Conservation (phyloP, 2,797 vertebrate species). For the Takifugu rubripes region DNA sequence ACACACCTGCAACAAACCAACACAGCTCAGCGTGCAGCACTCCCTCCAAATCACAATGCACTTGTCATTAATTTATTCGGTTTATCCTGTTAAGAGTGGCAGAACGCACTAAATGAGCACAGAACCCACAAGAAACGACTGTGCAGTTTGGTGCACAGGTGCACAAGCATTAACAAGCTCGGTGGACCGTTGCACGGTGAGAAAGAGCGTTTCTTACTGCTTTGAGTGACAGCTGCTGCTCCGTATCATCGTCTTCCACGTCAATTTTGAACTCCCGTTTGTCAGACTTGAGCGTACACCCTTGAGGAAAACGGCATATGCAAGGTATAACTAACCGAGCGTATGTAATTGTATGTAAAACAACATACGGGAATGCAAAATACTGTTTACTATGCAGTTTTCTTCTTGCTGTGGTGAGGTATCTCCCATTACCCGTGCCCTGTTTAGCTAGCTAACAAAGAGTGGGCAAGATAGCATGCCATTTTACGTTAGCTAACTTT, state of each 20-base stretch:
- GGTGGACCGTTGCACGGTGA: too few species aligned
- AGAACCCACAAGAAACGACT: too few species aligned
- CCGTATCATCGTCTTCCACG: slow-evolving; percentile 76
- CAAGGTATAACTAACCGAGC: background rate
- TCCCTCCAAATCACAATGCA: background rate
- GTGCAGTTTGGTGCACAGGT: too few species aligned
- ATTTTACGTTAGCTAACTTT: slow-evolving; percentile 1
- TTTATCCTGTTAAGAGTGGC: background rate
- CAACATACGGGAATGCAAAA: background rate
- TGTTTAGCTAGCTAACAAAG: slow-evolving; percentile 58
- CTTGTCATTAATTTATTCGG: background rate
- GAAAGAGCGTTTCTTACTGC: slow-evolving; percentile 56
- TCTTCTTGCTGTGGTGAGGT: background rate
- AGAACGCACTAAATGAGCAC: too few species aligned
- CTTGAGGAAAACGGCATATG: slow-evolving; percentile 38
- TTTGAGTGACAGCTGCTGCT: slow-evolving; percentile 82
- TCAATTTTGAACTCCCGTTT: slow-evolving; percentile 77
- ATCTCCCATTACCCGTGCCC: background rate
- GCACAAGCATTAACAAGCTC: too few species aligned
- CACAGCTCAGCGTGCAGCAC: background rate
- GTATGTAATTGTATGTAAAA: too few species aligned
- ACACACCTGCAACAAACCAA: slow-evolving; percentile 68
- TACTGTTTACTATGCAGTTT: background rate
- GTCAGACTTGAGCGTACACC: slow-evolving; percentile 76
- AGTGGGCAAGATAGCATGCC: slow-evolving; percentile 41